A percentile compares a stretch with the other conserved stretches of the same genome.
Evolutionary conservation across 2,113 vertebrate species (phyloP).

Genomic region (Xiphias gladius): DNA sequence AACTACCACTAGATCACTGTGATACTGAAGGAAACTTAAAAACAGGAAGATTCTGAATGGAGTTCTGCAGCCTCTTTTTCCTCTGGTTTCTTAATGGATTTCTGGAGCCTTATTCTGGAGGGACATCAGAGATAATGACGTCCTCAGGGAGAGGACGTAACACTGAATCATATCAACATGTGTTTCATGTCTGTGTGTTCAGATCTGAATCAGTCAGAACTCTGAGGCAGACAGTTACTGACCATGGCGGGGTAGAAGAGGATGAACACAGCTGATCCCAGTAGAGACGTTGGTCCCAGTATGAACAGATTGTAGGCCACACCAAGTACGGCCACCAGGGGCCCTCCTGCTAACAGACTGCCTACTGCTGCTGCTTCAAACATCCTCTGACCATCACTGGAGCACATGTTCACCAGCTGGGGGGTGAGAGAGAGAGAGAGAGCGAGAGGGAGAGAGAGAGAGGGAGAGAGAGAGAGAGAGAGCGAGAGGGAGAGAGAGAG

Average conservation of each 20-base stretch:
- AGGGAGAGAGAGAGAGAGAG: too few relatives aligned
- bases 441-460: background rate
- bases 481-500: background rate
- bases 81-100: too few relatives aligned
- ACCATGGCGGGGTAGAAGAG: slow-evolving; percentile 96
- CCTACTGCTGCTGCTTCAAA: slow-evolving; percentile 94
- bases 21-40: too few relatives aligned
- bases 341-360: slow-evolving; percentile 92
- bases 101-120: too few relatives aligned
- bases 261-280: slow-evolving; percentile 94
- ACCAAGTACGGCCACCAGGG: slow-evolving; percentile 91
- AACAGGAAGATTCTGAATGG: too few relatives aligned
- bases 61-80: too few relatives aligned
- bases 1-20: too few relatives aligned
- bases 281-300: slow-evolving; percentile 92
- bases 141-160: background rate
- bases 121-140: too few relatives aligned
- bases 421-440: too few relatives aligned
- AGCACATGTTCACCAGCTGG: slow-evolving; percentile 94
- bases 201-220: background rate
- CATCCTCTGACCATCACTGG: slow-evolving; percentile 93
- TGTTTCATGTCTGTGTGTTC: background rate
- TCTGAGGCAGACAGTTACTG: slow-evolving; percentile 56
- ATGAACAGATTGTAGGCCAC: slow-evolving; percentile 92
- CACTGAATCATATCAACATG: too few relatives aligned